phyloP scores from a whole-genome alignment of 2,797 vertebrate species.

The Anguilla megastoma region DNA sequence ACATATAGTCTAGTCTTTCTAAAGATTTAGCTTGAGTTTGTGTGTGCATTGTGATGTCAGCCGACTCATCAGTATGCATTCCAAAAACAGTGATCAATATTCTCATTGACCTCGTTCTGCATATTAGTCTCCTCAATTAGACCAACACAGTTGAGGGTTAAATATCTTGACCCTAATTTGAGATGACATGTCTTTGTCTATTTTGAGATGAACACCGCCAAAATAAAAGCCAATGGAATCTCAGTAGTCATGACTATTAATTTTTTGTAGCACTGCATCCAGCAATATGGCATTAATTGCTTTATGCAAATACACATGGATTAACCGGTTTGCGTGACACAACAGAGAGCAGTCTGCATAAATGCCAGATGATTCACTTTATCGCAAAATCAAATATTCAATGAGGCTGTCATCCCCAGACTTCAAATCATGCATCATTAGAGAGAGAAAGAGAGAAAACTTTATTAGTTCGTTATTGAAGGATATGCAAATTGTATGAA shows the following conservation, averaged over 20 bases:
- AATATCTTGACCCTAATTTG: constrained; percentile 14
- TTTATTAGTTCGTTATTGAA: background rate
- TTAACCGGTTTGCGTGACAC: background rate
- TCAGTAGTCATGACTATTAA: background rate
- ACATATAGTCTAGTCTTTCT: background rate
- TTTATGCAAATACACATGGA: constrained; percentile 7
- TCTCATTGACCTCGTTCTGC: background rate
- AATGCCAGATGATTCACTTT: background rate
- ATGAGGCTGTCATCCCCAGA: background rate
- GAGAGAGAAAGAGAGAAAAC: background rate
- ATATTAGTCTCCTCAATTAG: constrained; percentile 6
- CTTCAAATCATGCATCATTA: background rate
- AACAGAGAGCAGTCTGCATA: background rate
- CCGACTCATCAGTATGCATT: constrained; percentile 5
- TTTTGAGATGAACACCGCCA: background rate
- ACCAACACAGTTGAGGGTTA: background rate
- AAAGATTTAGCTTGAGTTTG: background rate
- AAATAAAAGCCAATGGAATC: background rate
- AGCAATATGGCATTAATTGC: background rate
- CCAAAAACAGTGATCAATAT: background rate
- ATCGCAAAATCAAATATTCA: constrained; percentile 13
- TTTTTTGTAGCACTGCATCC: background rate
- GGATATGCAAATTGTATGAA: background rate
- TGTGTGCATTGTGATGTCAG: constrained; percentile 8
- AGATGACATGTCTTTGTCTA: background rate